These are phyloP conservation scores for Beris morrisii DNA, from an alignment of 2,888 invertebrate genomes.

Conservation along the genomic window DNA sequence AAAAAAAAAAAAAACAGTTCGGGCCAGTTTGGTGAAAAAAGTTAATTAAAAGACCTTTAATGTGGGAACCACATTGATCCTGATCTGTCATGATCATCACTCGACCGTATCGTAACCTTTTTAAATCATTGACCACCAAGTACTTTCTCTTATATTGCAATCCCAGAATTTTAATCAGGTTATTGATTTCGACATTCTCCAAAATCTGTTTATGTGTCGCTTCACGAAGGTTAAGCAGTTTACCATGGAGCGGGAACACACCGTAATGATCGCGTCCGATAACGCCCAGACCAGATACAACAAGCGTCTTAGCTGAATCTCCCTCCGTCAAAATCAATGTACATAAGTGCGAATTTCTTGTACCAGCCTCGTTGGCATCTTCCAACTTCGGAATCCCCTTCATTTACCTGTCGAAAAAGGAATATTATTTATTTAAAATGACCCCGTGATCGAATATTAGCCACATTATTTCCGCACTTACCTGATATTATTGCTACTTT, in stretches of 20 bases:
- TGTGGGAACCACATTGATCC: slow-evolving; percentile 99
- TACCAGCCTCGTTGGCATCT: slow-evolving; percentile 97
- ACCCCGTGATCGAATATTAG: too few relatives aligned
- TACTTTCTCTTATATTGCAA: slow-evolving; percentile 96
- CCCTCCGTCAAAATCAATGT: slow-evolving; percentile 99
- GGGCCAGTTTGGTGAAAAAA: slow-evolving; percentile 99
- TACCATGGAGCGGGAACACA: slow-evolving; percentile 96
- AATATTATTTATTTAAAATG: too few relatives aligned
- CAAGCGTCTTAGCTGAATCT: slow-evolving; percentile 98
- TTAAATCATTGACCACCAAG: slow-evolving; percentile 78
- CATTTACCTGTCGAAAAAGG: slow-evolving; percentile 59
- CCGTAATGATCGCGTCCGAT: slow-evolving; percentile 94
- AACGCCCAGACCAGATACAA: slow-evolving; percentile 93
- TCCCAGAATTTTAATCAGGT: slow-evolving; percentile 94
- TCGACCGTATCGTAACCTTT: slow-evolving; percentile 89
- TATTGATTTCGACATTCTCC: slow-evolving; percentile 97
- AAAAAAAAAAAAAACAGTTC: too few relatives aligned
- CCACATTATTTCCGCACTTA: too few relatives aligned
- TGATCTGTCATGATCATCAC: slow-evolving; percentile 99
- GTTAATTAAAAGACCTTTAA: slow-evolving; percentile 97
- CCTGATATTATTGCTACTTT: too few relatives aligned
- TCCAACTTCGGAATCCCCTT: slow-evolving; percentile 94
- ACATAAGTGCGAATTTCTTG: slow-evolving; percentile 81
- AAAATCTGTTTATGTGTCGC: slow-evolving; percentile 95
- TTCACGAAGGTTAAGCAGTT: slow-evolving; percentile 95